Conservation (phyloP, 1,140 invertebrate species). For the Drosophila kohkoa region DNA sequence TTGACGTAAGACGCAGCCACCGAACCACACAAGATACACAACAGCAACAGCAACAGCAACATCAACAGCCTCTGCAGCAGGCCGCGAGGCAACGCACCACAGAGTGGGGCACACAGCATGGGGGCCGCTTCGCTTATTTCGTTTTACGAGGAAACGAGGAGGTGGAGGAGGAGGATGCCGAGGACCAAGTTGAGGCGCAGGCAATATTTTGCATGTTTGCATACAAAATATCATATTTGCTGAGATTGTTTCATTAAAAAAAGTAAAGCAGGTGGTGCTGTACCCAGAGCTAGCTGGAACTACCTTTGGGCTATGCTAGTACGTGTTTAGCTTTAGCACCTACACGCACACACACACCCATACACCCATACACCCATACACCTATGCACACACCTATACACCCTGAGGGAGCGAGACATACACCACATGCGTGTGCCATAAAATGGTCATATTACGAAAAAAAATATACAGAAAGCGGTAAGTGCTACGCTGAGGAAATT, state of each 20-base stretch:
- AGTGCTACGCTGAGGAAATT: slow-evolving; percentile 72
- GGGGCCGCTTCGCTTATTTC: slow-evolving; percentile 58
- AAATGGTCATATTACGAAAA: slow-evolving; percentile 79
- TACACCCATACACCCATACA: slow-evolving; percentile 6
- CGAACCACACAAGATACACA: slow-evolving; percentile 43
- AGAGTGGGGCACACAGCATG: slow-evolving; percentile 37
- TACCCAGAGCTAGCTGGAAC: slow-evolving; percentile 25
- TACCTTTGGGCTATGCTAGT: slow-evolving; percentile 57
- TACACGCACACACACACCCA: slow-evolving; percentile 36
- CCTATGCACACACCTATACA: not conserved
- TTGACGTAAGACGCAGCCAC: slow-evolving; percentile 61
- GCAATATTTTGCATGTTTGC: slow-evolving; percentile 82
- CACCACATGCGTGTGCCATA: slow-evolving; percentile 75
- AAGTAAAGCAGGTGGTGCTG: slow-evolving; percentile 42
- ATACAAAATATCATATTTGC: slow-evolving; percentile 83
- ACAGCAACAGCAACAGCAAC: not conserved
- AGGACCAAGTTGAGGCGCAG: slow-evolving; percentile 13
- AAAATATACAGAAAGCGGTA: slow-evolving; percentile 46
- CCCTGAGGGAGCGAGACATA: slow-evolving; percentile 2
- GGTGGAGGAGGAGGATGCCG: not conserved
- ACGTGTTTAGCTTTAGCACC: slow-evolving; percentile 82
- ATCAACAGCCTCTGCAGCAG: not conserved
- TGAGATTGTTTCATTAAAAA: slow-evolving; percentile 82
- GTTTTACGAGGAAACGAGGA: slow-evolving; percentile 58
- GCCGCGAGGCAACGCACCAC: not conserved